phyloP scores from a whole-genome alignment of 1,140 invertebrate species.

The Paraescarpia echinospica region DNA sequence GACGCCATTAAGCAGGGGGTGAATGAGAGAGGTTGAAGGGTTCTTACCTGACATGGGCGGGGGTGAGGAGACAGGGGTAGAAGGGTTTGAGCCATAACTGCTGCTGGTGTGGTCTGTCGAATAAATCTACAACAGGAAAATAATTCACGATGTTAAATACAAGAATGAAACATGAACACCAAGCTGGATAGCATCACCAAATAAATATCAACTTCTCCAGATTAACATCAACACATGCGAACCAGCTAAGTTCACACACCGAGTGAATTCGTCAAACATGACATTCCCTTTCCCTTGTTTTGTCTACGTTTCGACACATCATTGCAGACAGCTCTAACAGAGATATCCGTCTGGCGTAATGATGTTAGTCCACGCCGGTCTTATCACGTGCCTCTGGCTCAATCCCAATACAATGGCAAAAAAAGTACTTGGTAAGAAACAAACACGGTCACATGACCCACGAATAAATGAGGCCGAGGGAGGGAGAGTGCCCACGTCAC shows the following conservation, averaged over 20 bases:
- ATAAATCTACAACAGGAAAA: slow-evolving; percentile 72
- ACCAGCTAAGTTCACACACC: neutral
- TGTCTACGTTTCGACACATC: neutral
- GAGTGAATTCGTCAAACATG: neutral
- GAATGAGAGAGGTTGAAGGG: neutral
- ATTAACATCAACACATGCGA: neutral
- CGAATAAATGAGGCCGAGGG: neutral
- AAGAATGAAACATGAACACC: neutral
- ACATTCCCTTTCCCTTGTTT: neutral
- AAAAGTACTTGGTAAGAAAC: neutral
- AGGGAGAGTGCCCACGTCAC: neutral
- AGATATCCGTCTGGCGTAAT: neutral
- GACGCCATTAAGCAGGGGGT: too few relatives aligned
- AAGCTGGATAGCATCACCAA: neutral
- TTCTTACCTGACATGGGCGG: slow-evolving; percentile 58
- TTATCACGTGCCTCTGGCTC: neutral
- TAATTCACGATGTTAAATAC: neutral
- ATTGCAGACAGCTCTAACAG: neutral
- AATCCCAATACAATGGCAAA: neutral
- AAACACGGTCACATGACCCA: neutral
- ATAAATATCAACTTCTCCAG: neutral
- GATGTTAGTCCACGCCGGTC: neutral
- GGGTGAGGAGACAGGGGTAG: slow-evolving; percentile 62
- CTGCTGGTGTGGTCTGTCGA: slow-evolving; percentile 84
- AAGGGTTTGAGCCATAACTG: slow-evolving; percentile 89